Conservation (phyloP, 2,888 invertebrate species). For the Erebia aethiops region DNA sequence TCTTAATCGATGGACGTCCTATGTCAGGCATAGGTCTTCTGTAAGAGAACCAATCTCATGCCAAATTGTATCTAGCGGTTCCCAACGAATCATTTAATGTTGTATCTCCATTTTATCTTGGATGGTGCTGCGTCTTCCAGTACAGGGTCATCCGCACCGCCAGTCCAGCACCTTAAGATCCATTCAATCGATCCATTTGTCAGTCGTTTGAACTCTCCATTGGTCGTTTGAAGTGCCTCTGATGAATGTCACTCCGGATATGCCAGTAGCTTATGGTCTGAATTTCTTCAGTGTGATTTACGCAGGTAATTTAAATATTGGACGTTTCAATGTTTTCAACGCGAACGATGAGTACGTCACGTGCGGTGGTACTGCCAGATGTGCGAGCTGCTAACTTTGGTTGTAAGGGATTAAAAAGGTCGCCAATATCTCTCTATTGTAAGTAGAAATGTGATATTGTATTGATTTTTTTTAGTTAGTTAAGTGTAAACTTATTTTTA, state of each 20-base stretch:
- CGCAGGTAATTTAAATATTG: no score
- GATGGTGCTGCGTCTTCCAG: neutral
- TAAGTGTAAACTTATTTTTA: conserved; percentile 78
- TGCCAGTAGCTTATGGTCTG: neutral
- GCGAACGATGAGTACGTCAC: neutral
- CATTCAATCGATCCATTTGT: neutral
- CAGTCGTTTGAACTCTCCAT: no score
- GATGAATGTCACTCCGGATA: neutral
- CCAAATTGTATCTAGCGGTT: no score
- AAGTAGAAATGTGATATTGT: conserved; percentile 84
- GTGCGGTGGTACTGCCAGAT: neutral
- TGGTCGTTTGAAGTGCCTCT: neutral
- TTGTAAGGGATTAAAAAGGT: conserved; percentile 60
- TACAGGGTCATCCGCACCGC: neutral
- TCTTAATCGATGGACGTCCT: neutral
- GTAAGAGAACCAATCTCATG: no score
- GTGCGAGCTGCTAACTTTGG: conserved; percentile 42
- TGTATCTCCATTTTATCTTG: no score
- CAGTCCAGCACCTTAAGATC: neutral
- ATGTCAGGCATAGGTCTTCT: neutral
- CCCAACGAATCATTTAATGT: no score
- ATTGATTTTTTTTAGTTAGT: conserved; percentile 72
- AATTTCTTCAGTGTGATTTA: neutral
- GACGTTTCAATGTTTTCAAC: neutral
- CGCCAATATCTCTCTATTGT: conserved; percentile 83